Base-by-base conservation (phyloP, 2,888 invertebrate genomes). In the Drosophila niveifrons region DNA sequence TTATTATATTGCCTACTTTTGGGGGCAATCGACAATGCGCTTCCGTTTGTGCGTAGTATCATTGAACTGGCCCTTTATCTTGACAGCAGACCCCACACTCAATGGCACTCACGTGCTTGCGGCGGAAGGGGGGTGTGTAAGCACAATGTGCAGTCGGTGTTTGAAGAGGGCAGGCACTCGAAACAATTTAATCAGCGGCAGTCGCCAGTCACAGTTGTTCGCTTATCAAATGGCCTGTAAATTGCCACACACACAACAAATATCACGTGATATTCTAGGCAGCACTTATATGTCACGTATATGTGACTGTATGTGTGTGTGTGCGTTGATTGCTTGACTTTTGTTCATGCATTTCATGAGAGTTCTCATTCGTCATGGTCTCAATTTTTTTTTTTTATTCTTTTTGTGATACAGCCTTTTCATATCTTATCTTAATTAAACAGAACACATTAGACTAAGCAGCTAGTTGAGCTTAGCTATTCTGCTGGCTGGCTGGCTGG, bases 181-280 rank as follows among this genome's bases (percentile, higher is more conserved):
- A 76, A 81, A 72, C 78, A 81, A 77, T 86, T 75, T 84, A 86
- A 84, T 81, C 84, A 72, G 65, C 44, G 23, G 13, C 43, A 13
- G 53, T n/a, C 36, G 36, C 23, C 23, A 23, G 23, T 15, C 13
- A 10, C 9, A 9, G 47, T 28, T 62, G 31, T 44, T 18, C 28
- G n/a, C 77, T 72, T 82, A 84, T 85, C 86, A 52, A 36, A 17
- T 51, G 47, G 9, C 41, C 58, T 39, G 43, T 72, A 66, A 78
- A 85, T 82, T 82, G 78, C 82, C 80, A 69, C 80, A 78, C 65
- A 61, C 48, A 63, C 43, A 68, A 44, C 46, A 46, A 56, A 69
- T 69, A 76, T 72, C 82, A 82, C 82, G 82, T 84, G 82, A 82
- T 84, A 66, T 55, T 66, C 53, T 48, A 56, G 41, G 58, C 55